A percentile compares a stretch with the other conserved stretches of the same genome.
phyloP scores from a whole-genome alignment of 2,113 vertebrate species.

The Stercorarius parasiticus region DNA sequence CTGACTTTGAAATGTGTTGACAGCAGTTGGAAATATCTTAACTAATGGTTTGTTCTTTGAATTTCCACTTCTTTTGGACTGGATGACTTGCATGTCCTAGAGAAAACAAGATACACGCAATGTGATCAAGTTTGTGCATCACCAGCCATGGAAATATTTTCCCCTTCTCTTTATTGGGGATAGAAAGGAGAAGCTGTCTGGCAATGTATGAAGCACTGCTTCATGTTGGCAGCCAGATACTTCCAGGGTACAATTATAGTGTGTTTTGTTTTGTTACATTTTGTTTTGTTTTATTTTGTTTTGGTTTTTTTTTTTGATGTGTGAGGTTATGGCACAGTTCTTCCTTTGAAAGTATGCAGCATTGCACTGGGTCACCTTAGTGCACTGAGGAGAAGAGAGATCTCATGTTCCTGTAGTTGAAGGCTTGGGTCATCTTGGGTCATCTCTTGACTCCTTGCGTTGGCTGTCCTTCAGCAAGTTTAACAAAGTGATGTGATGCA shows the following conservation, averaged over 20 bases:
- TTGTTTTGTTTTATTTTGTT: neutral
- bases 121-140: neutral
- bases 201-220: neutral
- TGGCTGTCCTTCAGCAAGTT: neutral
- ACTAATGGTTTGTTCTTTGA: conserved; percentile 13
- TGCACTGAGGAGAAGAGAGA: neutral
- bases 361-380: neutral
- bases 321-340: neutral
- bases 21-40: neutral
- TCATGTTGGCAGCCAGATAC: neutral
- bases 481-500: neutral
- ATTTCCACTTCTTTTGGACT: neutral
- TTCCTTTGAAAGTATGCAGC: neutral
- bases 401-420: neutral
- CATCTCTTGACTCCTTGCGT: neutral
- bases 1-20: conserved; percentile 40
- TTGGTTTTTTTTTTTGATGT: neutral
- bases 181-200: neutral
- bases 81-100: neutral
- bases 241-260: neutral
- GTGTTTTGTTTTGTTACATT: too few species aligned
- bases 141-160: neutral
- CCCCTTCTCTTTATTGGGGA: neutral
- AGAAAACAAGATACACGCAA: neutral
- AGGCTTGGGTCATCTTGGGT: neutral